Conservation (phyloP, 2,797 vertebrate species). For the Pitangus sulphuratus region DNA sequence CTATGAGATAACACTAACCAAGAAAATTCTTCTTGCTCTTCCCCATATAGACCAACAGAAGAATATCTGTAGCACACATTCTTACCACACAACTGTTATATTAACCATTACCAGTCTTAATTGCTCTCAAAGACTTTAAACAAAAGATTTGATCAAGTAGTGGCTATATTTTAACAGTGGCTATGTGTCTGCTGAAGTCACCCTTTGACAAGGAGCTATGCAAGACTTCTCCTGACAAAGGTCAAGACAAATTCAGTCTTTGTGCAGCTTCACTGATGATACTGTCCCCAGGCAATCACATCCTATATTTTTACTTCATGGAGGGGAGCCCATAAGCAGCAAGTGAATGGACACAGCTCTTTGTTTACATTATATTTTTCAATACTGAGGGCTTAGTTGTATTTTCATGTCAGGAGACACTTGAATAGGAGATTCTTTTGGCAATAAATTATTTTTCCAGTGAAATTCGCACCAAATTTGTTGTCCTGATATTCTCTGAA, state of each 20-base stretch:
- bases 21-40: neutral
- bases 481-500: neutral
- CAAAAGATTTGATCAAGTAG: neutral
- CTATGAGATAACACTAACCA: neutral
- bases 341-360: neutral
- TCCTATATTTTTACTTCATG: neutral
- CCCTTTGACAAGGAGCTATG: neutral
- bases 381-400: neutral
- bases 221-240: neutral
- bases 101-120: neutral
- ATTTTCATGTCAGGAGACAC: neutral
- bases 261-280: neutral
- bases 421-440: neutral
- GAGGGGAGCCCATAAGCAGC: neutral
- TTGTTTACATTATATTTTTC: neutral
- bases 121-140: neutral
- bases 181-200: neutral
- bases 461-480: neutral
- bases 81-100: neutral
- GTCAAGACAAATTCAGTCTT: neutral
- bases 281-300: neutral
- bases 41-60: neutral
- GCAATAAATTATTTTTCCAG: neutral
- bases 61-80: neutral
- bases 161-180: neutral